phyloP scores from a whole-genome alignment of 2,113 vertebrate species.

The Ailuropoda melanoleuca region DNA sequence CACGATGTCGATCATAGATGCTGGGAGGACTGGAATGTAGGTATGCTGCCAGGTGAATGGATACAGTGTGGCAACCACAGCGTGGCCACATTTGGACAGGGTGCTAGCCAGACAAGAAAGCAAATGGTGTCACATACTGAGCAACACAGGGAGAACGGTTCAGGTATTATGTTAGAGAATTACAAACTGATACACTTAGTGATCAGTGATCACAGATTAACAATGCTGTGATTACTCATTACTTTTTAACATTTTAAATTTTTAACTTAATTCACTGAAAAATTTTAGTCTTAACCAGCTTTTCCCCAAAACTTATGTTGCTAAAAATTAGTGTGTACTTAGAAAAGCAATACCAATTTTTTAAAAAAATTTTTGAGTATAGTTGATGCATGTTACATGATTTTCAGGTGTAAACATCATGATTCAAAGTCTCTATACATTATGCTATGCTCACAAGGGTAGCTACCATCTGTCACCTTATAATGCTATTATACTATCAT shows the following conservation, averaged over 20 bases:
- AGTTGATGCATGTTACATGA: neutral
- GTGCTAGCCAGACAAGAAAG: slow-evolving; percentile 86
- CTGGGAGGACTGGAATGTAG: slow-evolving; percentile 95
- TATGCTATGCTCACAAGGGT: neutral
- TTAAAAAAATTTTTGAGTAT: neutral
- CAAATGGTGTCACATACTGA: slow-evolving; percentile 27
- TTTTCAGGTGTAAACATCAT: neutral
- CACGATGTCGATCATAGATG: slow-evolving; percentile 97
- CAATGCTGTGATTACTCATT: neutral
- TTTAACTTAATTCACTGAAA: slow-evolving; percentile 28
- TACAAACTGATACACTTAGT: neutral
- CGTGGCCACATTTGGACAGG: slow-evolving; percentile 95
- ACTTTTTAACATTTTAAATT: slow-evolving; percentile 5
- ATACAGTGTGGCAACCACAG: slow-evolving; percentile 94
- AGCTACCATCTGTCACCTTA: neutral
- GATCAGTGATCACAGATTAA: neutral
- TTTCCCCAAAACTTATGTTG: neutral
- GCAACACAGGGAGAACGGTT: neutral
- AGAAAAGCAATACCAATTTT: slow-evolving; percentile 10
- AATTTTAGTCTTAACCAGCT: neutral
- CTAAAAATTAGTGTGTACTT: neutral
- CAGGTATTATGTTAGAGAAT: neutral
- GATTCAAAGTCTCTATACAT: neutral
- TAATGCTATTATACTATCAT: neutral
- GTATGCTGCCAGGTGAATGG: slow-evolving; percentile 99